Conservation (phyloP, 2,888 invertebrate genomes). For the Leptinotarsa haldemani region DNA sequence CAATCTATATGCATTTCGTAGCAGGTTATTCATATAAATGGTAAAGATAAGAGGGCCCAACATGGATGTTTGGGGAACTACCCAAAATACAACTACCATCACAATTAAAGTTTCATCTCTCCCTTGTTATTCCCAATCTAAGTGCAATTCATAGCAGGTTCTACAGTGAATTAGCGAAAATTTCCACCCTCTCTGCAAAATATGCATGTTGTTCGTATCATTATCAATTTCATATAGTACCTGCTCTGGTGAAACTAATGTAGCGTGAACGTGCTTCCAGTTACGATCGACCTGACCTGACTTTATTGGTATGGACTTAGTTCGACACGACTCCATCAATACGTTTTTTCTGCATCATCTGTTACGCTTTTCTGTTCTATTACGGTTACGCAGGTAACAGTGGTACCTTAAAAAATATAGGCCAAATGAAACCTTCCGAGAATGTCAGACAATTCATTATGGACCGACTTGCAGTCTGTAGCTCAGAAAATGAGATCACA, state of each 20-base stretch:
- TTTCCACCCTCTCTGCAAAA: background rate
- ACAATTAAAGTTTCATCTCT: background rate
- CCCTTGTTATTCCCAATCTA: background rate
- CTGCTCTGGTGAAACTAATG: constrained; percentile 4
- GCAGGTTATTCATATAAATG: background rate
- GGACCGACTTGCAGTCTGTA: constrained; percentile 45
- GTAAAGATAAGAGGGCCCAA: too few species aligned
- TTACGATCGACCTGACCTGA: constrained; percentile 9
- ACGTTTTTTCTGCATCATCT: constrained; percentile 38
- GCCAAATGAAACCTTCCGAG: constrained; percentile 52
- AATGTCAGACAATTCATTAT: constrained; percentile 52
- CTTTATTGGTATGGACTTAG: constrained; percentile 11
- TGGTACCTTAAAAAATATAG: constrained; percentile 52
- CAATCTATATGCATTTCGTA: background rate
- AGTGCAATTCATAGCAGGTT: background rate
- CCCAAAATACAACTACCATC: too few species aligned
- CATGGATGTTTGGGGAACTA: too few species aligned
- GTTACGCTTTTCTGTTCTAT: constrained; percentile 37
- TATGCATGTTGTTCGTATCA: background rate
- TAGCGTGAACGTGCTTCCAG: background rate
- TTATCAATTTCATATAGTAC: constrained; percentile 5
- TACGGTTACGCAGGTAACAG: constrained; percentile 44
- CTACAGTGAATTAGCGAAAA: background rate
- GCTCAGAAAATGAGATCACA: constrained; percentile 41
- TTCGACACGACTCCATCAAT: constrained; percentile 5